Conservation (phyloP, 92 coral and sea anemone species). For the Montipora capitata region DNA sequence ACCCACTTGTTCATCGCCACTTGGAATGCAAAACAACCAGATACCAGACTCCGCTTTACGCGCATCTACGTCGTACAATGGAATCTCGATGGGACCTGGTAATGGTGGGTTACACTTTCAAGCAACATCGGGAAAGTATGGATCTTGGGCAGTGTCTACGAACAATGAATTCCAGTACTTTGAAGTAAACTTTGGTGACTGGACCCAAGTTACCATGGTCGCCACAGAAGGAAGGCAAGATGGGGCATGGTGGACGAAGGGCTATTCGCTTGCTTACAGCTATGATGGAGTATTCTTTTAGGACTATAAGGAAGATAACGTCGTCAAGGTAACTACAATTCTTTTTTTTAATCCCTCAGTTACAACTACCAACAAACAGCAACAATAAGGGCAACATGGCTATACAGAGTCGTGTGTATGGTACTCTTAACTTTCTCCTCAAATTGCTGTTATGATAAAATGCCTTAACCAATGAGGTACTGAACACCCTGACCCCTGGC, state of each 20-base stretch:
- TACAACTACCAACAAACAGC: too few species aligned
- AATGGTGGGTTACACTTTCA: conserved; percentile 71
- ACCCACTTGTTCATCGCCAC: conserved; percentile 44
- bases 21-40: conserved; percentile 74
- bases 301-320: conserved; percentile 41
- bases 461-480: too few species aligned
- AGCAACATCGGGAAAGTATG: conserved; percentile 55
- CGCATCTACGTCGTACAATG: conserved; percentile 67
- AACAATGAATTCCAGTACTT: conserved; percentile 72
- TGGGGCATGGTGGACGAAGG: conserved; percentile 67
- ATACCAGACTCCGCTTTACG: conserved; percentile 69
- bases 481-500: too few species aligned
- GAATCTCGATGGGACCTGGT: conserved; percentile 54
- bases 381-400: too few species aligned
- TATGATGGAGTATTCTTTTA: not conserved
- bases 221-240: conserved; percentile 79
- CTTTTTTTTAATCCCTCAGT: too few species aligned
- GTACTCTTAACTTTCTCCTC: too few species aligned
- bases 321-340: conserved; percentile 10
- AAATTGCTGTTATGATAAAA: too few species aligned
- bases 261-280: conserved; percentile 67
- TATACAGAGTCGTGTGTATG: too few species aligned
- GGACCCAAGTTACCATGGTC: conserved; percentile 54
- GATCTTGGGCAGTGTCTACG: conserved; percentile 75
- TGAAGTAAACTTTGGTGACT: conserved; percentile 66